Evolutionary conservation across 2,113 vertebrate species (phyloP).

Genomic region (Hystrix cristata): DNA sequence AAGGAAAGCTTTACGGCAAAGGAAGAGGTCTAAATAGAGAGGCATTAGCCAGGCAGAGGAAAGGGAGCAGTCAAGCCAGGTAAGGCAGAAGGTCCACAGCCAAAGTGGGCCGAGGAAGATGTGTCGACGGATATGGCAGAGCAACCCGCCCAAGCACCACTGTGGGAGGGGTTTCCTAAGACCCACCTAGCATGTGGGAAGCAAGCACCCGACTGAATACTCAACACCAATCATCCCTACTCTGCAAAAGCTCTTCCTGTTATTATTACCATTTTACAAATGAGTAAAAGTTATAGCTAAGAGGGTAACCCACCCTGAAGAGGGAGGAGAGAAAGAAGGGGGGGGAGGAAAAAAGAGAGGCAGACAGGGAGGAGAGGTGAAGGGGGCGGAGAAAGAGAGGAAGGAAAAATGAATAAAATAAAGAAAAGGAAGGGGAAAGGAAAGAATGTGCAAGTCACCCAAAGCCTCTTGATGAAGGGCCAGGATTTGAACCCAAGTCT

Average conservation of each 20-base stretch:
- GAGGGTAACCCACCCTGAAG: neutral
- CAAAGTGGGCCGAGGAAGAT: neutral
- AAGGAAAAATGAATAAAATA: neutral
- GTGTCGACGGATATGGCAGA: neutral
- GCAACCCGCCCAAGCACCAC: fast-evolving
- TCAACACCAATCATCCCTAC: neutral
- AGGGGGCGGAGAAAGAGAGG: neutral
- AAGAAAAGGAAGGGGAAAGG: neutral
- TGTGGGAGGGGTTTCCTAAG: fast-evolving
- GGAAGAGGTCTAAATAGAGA: neutral
- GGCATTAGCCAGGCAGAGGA: neutral
- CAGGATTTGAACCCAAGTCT: neutral
- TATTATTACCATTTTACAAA: neutral
- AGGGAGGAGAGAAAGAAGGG: neutral
- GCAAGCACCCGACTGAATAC: neutral
- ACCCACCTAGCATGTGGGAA: neutral
- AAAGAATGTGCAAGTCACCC: neutral
- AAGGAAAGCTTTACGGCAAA: neutral
- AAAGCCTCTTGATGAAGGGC: neutral
- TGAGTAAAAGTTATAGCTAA: neutral
- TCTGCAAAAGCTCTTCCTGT: neutral
- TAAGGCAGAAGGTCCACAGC: no score
- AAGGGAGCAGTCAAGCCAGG: neutral
- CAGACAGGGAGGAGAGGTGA: neutral
- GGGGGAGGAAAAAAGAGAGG: fast-evolving